Percentiles rank a stretch among this genome's conserved stretches.
Conservation (phyloP, 1,140 invertebrate genomes). For the Ceratosolen solmsi region DNA sequence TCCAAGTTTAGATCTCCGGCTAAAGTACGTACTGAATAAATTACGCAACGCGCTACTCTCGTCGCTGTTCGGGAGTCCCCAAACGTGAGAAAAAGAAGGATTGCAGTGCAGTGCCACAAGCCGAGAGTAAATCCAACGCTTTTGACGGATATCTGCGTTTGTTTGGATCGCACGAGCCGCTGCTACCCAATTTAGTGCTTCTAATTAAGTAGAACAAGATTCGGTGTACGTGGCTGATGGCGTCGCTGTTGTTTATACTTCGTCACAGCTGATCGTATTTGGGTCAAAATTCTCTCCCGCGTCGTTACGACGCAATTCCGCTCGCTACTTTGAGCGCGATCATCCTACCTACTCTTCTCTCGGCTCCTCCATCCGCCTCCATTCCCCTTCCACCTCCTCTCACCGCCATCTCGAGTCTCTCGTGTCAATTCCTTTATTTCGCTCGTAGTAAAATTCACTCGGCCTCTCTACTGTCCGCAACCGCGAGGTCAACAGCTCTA, state of each 20-base stretch:
- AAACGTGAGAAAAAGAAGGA: neutral
- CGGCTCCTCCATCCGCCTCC: conserved; percentile 46
- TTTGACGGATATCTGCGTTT: conserved; percentile 7
- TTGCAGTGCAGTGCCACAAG: neutral
- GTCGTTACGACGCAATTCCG: conserved; percentile 59
- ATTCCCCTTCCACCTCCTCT: conserved; percentile 20
- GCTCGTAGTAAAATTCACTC: conserved; percentile 55
- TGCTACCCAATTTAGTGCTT: conserved; percentile 43
- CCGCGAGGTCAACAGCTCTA: conserved; percentile 44
- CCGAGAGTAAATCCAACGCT: conserved; percentile 30
- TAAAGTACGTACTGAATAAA: neutral
- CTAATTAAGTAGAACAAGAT: conserved; percentile 51
- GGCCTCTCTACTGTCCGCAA: conserved; percentile 5
- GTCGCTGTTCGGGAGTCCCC: neutral
- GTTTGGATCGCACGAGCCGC: neutral
- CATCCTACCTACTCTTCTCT: neutral
- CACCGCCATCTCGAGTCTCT: conserved; percentile 50
- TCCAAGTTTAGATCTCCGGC: neutral
- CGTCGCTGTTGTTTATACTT: conserved; percentile 18
- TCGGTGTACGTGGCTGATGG: neutral
- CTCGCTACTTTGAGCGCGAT: conserved; percentile 21
- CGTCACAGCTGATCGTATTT: conserved; percentile 58
- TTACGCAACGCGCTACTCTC: conserved; percentile 16
- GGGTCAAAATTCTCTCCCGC: conserved; percentile 70
- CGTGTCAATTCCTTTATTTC: conserved; percentile 60